Base-by-base conservation (phyloP, 2,888 invertebrate species). In the Elysia crispata region DNA sequence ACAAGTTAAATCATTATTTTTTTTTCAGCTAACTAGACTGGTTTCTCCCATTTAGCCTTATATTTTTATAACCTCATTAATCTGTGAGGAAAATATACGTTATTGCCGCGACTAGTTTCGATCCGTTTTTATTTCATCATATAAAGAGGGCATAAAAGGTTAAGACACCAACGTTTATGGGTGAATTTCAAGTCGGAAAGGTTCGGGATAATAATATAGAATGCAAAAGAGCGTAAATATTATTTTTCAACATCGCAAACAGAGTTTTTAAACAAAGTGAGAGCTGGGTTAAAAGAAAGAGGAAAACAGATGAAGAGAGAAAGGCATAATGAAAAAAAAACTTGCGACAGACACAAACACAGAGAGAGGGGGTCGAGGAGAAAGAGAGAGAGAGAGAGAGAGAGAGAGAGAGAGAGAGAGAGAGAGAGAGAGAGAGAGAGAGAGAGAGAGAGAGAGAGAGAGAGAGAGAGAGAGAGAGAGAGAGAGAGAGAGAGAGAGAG, bases 341-440 rank as follows among this genome's bases (percentile, higher is more conserved):
- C 30, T n/a, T 20, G 15, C 11, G 15, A 64, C 64, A 64, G 15
- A 54, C 54, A 54, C 54, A 54, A 13, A 54, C 54, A 54, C 54
- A 54, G 13, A 54, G 13, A 54, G 13, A 54, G 13, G 20, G 72
- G 49, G 72, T 49, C 49, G 49, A 23, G 49, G 49, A 72, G 72
- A 72, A 50, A 73, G 73, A 54, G 73, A 54, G 73, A 54, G 50
- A 54, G 73, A 73, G 73, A 73, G 54, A 73, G 73, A 77, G 50
- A 57, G 30, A 70, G 28, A 0, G 50, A 41, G 25, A 60, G 28
- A 62, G 62, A 8, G 23, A 41, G 70, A 72, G 70, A 62, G 60
- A 62, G 62, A 72, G 60, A 49, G 15, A 41, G 25, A 25, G 31
- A 49, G 62, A 30, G 1, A 23, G 57, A 70, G 30, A 50, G 66